These are phyloP conservation scores for Furcula furcula DNA, from an alignment of 2,888 invertebrate species.

Conservation along the genomic window DNA sequence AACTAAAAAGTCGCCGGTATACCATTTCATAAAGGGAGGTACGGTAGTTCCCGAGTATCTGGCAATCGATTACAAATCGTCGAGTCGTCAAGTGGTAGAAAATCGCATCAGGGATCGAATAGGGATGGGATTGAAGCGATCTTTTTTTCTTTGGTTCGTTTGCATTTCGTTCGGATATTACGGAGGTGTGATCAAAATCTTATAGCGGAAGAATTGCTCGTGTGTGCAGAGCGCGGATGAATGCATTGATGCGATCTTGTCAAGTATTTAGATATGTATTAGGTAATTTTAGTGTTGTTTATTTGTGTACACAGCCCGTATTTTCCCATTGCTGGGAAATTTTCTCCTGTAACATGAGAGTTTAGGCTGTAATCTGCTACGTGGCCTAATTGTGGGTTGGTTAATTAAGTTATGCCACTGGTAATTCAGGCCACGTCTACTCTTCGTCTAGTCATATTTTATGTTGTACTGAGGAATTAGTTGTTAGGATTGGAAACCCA, in stretches of 20 bases:
- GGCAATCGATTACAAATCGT: slow-evolving; percentile 45
- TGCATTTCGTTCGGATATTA: slow-evolving; percentile 35
- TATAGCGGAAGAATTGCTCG: slow-evolving; percentile 3
- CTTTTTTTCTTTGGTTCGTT: slow-evolving; percentile 28
- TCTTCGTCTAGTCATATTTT: no score
- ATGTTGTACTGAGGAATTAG: no score
- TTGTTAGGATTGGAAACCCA: no score
- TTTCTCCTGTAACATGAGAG: no score
- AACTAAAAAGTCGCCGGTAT: background rate
- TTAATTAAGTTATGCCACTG: no score
- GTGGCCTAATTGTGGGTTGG: no score
- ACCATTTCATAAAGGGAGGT: background rate
- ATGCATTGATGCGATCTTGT: background rate
- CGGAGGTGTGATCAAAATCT: slow-evolving; percentile 22
- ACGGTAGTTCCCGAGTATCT: slow-evolving; percentile 6
- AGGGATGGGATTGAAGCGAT: slow-evolving; percentile 24
- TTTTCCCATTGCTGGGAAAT: no score
- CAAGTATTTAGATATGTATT: background rate
- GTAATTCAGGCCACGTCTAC: no score
- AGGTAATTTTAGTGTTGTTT: no score
- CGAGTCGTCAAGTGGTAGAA: slow-evolving; percentile 65
- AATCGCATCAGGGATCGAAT: slow-evolving; percentile 60
- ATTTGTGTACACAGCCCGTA: no score
- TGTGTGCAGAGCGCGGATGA: slow-evolving; percentile 5
- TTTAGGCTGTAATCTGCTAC: no score